Percentiles rank a stretch among this genome's conserved stretches.
Conservation (phyloP, 2,113 vertebrate genomes). For the Hippocampus mohnikei region DNA sequence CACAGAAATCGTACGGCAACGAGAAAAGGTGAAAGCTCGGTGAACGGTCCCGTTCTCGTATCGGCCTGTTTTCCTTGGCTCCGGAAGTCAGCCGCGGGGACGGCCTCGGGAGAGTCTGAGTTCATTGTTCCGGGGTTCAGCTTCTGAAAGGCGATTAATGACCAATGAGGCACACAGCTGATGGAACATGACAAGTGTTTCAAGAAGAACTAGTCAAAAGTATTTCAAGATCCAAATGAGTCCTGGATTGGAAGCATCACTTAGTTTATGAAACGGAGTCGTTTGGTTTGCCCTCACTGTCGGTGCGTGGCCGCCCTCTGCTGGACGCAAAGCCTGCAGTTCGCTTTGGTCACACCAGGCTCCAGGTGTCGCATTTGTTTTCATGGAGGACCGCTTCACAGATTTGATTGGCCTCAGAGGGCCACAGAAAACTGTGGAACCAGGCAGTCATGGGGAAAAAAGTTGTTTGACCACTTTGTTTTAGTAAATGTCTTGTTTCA, state of each 20-base stretch:
- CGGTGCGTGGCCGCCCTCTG: not conserved
- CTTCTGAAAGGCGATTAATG: not conserved
- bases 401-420: too few species aligned
- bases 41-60: too few species aligned
- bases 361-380: not conserved
- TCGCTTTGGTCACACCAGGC: not conserved
- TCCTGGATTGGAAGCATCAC: not conserved
- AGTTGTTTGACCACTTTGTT: too few species aligned
- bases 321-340: not conserved
- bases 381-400: too few species aligned
- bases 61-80: too few species aligned
- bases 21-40: constrained; percentile 86
- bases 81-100: too few species aligned
- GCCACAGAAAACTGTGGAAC: too few species aligned
- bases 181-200: not conserved
- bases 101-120: not conserved
- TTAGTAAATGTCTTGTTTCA: too few species aligned
- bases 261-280: not conserved
- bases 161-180: not conserved
- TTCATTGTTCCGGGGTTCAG: not conserved
- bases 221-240: not conserved
- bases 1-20: constrained; percentile 98
- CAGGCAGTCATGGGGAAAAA: too few species aligned
- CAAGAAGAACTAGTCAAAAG: not conserved
- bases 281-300: not conserved